Base-by-base conservation (phyloP, 1,140 invertebrate species). In the Drosophila auraria region DNA sequence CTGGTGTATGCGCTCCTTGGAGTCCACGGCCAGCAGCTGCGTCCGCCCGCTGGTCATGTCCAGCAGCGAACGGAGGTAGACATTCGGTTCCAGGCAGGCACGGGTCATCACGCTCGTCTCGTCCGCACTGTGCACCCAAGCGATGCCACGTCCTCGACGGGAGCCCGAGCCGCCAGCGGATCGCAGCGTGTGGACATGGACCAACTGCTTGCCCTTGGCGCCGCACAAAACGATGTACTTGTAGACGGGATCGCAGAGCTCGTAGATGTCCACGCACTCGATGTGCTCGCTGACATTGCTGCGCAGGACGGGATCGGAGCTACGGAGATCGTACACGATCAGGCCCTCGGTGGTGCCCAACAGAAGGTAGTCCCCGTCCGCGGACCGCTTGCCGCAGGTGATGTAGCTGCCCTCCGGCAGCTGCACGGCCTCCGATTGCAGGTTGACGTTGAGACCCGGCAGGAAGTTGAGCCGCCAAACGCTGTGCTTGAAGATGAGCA, bases 251-350 rank as follows among this genome's bases (percentile, higher is more conserved):
- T 78, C 63, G 14, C 38, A 63, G 4, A 93, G 23, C 49, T 78
- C 53, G 44, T 83, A 91, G 8, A 92, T 65, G 64, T 93, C 92
- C 42, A 93, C 64, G 38, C 91, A 92, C 5, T 70, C 64, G 38
- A 93, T 92, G 3, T 77, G 62, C 23, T 93, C 92, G 54, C 92
- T 93, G 12, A 93, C 74, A 72, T 84, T 93, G 56, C 87, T 91
- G 2, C 79, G 77, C 23, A 92, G 60, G 3, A 89, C 66, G 17
- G 66, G 44, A 15, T 71, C 25, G 0, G 64, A 71, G 2, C n/a
- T 45, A 5, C 58, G 57, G 0, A 91, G 56, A 58, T 93, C 87
- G 12, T 90, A 92, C 1, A 93, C 79, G 8, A 91, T 74, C 0
- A 93, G 56, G 11, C 92, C 92, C 27, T 70, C 63, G 1, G 44